Evolutionary conservation across 1,140 invertebrate species (phyloP), one percentile per base, ranked within the genome.

Genomic region (Drosophila pallidifrons): DNA sequence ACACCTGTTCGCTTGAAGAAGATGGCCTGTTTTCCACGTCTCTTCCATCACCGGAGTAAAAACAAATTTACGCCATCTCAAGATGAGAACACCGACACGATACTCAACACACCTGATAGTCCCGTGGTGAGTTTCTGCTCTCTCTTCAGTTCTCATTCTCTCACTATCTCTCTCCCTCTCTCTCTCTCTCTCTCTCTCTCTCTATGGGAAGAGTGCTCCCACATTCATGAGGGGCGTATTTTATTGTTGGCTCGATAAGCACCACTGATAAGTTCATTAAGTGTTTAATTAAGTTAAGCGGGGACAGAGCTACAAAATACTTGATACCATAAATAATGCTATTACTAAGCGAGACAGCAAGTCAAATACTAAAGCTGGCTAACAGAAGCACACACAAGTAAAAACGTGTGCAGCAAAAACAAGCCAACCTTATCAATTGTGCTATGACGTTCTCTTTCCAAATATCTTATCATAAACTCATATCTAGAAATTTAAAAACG

Each of bases 1-100:
- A 30, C 46, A 38, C 8, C 10, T 47, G 1, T 13, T 8, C 7
- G 10, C 11, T 10, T 5, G 1, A 32, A 54, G 32, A 79, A 65
- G 11, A 92, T 92, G 91, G 87, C 91, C 60, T 92, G 91, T 68
- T 91, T 92, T 87, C 91, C 87, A 54, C 91, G 87, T 6, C 60
- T 92, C 25, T 91, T 92, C 66, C 87, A 81, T 63, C 73, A 85
- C 54, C 82, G 82, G 11, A 81, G 58, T 8, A 92, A 89, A 83
- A 91, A 86, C 61, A 92, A 91, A 81, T 92, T 92, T 35, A 92
- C 81, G n/a, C 91, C 91, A 16, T 74, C 75, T 8, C 49, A 81
- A 61, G 91, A 92, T 68, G 83, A 78, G 54, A 92, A 92, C 77
- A 89, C 82, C 51, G 91, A 92, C 70, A 91, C 91, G 43, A 78